A percentile compares a stretch with the other conserved stretches of the same genome.
Evolutionary conservation across 2,113 vertebrate genomes (phyloP).

Genomic region (Semnornis frantzii): DNA sequence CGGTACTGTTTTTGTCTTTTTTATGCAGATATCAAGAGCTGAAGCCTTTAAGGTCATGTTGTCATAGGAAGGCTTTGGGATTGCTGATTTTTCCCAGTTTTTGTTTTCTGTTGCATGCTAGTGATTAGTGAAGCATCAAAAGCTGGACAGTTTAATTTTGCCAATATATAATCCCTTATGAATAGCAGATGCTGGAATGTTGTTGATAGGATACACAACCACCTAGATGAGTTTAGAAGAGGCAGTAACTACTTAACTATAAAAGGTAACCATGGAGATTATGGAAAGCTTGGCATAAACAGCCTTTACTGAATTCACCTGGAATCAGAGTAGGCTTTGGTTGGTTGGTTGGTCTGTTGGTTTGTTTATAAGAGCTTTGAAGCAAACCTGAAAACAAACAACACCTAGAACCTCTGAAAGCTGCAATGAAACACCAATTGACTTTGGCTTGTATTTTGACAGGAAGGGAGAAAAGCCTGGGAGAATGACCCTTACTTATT

Average conservation of each 20-base stretch:
- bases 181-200: background rate
- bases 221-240: background rate
- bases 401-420: background rate
- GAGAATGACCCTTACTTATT: constrained; percentile 52
- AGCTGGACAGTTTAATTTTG: background rate
- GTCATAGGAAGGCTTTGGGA: background rate
- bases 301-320: background rate
- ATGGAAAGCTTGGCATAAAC: background rate
- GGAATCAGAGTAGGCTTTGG: background rate
- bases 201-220: background rate
- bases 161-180: background rate
- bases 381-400: constrained; percentile 18
- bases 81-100: background rate
- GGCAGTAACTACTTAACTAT: background rate
- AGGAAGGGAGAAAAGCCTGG: constrained; percentile 47
- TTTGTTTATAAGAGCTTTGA: background rate
- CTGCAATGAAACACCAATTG: constrained; percentile 32
- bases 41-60: background rate
- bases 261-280: background rate
- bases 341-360: background rate
- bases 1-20: background rate
- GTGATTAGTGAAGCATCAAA: background rate
- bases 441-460: constrained; percentile 35
- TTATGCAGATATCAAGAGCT: background rate
- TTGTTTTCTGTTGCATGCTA: background rate